Evolutionary conservation across 2,797 vertebrate species (phyloP), one percentile per base, ranked within the genome.

Genomic region (Clarias platycephalus): DNA sequence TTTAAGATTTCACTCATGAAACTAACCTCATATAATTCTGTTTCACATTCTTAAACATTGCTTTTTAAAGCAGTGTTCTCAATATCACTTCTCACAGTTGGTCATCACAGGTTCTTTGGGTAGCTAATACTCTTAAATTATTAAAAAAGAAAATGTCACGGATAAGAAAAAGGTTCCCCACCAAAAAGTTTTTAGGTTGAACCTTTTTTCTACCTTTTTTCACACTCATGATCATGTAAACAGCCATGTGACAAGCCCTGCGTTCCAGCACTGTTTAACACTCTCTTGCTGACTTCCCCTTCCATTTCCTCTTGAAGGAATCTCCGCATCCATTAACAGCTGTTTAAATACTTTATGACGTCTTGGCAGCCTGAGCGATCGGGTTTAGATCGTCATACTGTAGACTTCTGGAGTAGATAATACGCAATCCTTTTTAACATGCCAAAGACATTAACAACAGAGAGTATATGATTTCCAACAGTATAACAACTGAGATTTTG

Each of bases 271-370:
- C 77, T 64, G 34, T 49, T 63, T 79, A 63, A 63, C 26, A 66
- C 24, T 64, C 78, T n/a, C 37, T 20, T 28, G 16, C 62, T 22
- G 40, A 28, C 78, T 49, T 80, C 78, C 60, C 2, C 15, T 4
- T 80, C 40, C 78, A 53, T 66, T 66, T 80, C 3, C 77, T 49
- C 37, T 64, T 64, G 15, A 44, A 26, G 60, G 77, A 64, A 64
- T 80, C 60, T n/a, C 16, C 37, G 64, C 62, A 49, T 80, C 62
- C 78, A 80, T 80, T 80, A 80, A 64, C 64, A 62, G 9, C 60
- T 64, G 78, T 80, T 80, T 80, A 49, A 80, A 80, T 80, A 53
- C 62, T 80, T 80, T 66, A 80, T 80, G 62, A 66, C n/a, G 2
- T 66, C 78, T 53, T 22, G 60, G n/a, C 40, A 22, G 77, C 13